Evolutionary conservation across 1,140 invertebrate species (phyloP), one percentile per base, ranked within the genome.

Genomic region (Magallana gigas): DNA sequence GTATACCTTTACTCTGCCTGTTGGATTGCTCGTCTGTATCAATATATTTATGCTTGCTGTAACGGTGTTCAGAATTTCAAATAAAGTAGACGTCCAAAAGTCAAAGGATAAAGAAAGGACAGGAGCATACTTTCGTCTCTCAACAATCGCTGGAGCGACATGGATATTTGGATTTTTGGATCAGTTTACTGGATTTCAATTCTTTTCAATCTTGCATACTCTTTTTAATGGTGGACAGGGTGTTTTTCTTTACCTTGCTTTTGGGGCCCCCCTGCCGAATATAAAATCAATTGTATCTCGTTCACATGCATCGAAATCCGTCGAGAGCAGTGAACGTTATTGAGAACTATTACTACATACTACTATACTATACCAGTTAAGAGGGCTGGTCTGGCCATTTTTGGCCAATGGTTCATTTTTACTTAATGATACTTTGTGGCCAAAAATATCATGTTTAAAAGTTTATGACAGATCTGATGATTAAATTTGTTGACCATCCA

Each of bases 211-310:
- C 7, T 71, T 71, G 64, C 64, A 71, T 11, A 71, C 64, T 4
- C 16, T 71, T 71, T 71, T 71, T 11, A 71, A 71, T 71, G 64
- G 64, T 23, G 64, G 64, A 23, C 64, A 71, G 11, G 64, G 64
- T 11, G 11, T 71, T 1, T 71, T 71, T 71, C 8, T 71, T 3
- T 71, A 23, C 18, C 3, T 71, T 7, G 64, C 64, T 1, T 71
- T 71, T 23, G 64, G 64, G 9, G 9, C 29, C 4, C 18, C 64
- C 1, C 64, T 18, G 5, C 36, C 36, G 36, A 48, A 48, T 4
- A 48, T 48, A 48, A 48, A 48, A 48, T 48, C 36, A 71, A 71
- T 6, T 71, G n/a, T 71, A 11, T 71, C 1, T 71, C 64, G 18
- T 23, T n/a, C 64, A 71, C 36, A 48, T 5, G 5, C 36, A 4